These are phyloP conservation scores for Lepus townsendii DNA, from an alignment of 2,797 vertebrate species.

Conservation along the genomic window DNA sequence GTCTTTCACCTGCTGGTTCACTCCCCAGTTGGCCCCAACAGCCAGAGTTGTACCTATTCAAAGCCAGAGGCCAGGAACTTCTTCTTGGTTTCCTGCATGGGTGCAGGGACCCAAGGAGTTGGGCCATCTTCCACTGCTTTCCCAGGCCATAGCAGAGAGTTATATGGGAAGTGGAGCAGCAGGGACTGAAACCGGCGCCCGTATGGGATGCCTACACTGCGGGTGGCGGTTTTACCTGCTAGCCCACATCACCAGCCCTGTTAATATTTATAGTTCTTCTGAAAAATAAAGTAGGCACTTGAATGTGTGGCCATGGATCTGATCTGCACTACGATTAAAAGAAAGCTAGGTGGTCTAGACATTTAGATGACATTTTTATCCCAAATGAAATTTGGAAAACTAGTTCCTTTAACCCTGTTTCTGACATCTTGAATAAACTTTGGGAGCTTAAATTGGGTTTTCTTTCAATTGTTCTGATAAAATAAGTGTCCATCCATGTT, in stretches of 20 bases:
- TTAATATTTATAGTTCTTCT: not conserved
- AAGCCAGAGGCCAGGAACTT: no score
- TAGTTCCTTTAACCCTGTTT: not conserved
- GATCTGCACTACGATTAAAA: not conserved
- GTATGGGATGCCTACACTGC: no score
- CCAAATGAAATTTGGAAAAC: not conserved
- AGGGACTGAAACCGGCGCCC: no score
- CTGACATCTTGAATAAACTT: not conserved
- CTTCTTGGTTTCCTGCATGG: no score
- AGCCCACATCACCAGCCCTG: not conserved
- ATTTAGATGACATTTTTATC: not conserved
- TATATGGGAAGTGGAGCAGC: no score
- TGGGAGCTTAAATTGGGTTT: not conserved
- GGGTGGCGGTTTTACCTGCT: no score
- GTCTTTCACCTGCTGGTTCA: no score
- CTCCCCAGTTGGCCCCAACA: no score
- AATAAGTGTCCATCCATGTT: not conserved
- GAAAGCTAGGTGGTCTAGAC: not conserved
- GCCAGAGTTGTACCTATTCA: no score
- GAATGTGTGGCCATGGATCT: not conserved
- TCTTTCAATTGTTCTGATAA: slow-evolving; percentile 34
- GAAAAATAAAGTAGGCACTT: not conserved
- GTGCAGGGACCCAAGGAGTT: no score
- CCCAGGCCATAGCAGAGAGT: no score
- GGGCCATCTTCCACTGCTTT: no score